Evolutionary conservation across 2,113 vertebrate species (phyloP).

Genomic region (Clinocottus analis): DNA sequence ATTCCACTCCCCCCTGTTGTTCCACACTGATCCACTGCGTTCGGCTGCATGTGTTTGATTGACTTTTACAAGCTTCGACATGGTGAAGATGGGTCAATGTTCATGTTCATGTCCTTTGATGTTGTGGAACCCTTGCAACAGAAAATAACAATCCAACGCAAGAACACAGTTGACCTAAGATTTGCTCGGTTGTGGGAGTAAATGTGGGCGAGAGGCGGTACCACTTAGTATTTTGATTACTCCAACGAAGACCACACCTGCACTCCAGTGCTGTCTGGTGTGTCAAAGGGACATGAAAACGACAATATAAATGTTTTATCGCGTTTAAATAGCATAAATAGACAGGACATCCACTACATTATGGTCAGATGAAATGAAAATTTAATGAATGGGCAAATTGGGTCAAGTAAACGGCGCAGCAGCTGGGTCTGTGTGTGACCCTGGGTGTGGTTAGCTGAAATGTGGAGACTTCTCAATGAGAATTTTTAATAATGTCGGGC

Average conservation of each 20-base stretch:
- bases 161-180: conserved; percentile 23
- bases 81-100: conserved; percentile 28
- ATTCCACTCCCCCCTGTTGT: conserved; percentile 32
- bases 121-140: conserved; percentile 28
- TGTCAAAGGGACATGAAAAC: conserved; percentile 47
- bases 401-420: conserved; percentile 47
- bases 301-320: conserved; percentile 66
- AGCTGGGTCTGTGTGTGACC: conserved; percentile 41
- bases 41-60: conserved; percentile 34
- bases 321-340: conserved; percentile 57
- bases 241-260: conserved; percentile 45
- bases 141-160: conserved; percentile 20
- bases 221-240: conserved; percentile 25
- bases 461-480: background rate
- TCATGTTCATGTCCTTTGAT: conserved; percentile 38
- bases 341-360: conserved; percentile 48
- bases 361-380: conserved; percentile 60
- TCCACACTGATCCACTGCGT: conserved; percentile 48
- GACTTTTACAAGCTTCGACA: conserved; percentile 32
- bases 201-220: background rate
- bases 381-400: conserved; percentile 60
- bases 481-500: background rate
- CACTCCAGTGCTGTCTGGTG: conserved; percentile 28
- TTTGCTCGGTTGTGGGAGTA: background rate
- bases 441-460: background rate